Evolutionary conservation across 37 sponge, comb jelly and placozoan genomes (phyloP).

Genomic region (Bolinopsis microptera): DNA sequence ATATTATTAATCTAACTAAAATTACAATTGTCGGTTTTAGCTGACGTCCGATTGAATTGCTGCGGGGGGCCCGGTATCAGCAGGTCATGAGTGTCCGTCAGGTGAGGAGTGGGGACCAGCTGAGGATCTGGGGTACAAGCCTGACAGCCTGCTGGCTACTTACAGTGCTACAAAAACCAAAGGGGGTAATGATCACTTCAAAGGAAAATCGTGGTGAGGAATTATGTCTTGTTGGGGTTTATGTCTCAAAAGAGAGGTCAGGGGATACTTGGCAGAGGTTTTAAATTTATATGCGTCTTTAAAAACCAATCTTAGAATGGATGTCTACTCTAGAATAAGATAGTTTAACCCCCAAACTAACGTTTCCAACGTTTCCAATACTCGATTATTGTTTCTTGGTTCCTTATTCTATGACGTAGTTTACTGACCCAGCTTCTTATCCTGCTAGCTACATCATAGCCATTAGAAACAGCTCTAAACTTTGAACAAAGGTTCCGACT

Average conservation of each 20-base stretch:
- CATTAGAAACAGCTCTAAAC: neutral
- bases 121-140: neutral
- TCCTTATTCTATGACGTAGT: neutral
- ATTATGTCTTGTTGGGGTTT: neutral
- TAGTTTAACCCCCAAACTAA: no score
- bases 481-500: neutral
- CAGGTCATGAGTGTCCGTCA: neutral
- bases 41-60: neutral
- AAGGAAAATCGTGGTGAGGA: neutral
- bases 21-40: neutral
- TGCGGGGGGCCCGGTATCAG: neutral
- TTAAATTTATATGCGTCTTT: neutral
- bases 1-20: neutral
- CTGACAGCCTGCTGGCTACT: neutral
- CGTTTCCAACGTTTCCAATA: neutral
- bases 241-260: neutral
- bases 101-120: neutral
- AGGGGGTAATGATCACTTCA: neutral
- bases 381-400: neutral
- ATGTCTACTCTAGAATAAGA: no score
- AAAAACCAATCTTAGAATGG: neutral
- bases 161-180: neutral
- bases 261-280: neutral
- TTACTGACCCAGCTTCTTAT: no score
- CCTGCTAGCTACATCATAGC: neutral